Percentiles rank a stretch among this genome's conserved stretches.
These are phyloP conservation scores for Armadillidium nasatum DNA, from an alignment of 1,140 invertebrate species.

Conservation along the genomic window DNA sequence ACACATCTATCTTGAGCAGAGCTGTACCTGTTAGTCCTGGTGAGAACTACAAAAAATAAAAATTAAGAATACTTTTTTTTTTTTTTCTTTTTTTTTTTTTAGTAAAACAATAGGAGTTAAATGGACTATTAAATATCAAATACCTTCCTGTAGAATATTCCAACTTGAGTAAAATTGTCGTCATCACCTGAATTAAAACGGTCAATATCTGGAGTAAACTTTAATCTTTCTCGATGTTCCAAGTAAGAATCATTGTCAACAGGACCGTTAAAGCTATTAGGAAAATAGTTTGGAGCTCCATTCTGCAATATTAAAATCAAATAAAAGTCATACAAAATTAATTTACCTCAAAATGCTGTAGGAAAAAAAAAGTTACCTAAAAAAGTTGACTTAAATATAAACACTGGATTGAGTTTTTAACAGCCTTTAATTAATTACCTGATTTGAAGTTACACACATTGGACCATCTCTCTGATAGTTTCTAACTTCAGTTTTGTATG, in stretches of 20 bases:
- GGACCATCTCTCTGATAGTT: slow-evolving; percentile 89
- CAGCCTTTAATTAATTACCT: slow-evolving; percentile 39
- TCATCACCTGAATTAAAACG: slow-evolving; percentile 76
- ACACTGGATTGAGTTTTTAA: too few species aligned
- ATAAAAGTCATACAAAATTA: too few species aligned
- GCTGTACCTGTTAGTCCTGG: too few species aligned
- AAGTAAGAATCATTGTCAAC: slow-evolving; percentile 46
- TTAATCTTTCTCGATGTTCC: slow-evolving; percentile 47
- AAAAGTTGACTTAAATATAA: too few species aligned
- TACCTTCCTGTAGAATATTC: slow-evolving; percentile 66
- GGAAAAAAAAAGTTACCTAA: too few species aligned
- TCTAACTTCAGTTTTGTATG: slow-evolving; percentile 57
- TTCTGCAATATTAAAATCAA: slow-evolving; percentile 48
- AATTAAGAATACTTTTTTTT: too few species aligned
- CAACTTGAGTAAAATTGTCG: slow-evolving; percentile 84
- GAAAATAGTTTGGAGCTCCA: slow-evolving; percentile 88
- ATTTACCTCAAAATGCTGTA: too few species aligned
- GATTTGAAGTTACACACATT: slow-evolving; percentile 54
- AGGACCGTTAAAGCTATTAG: slow-evolving; percentile 75
- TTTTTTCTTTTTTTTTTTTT: too few species aligned
- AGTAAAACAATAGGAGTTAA: too few species aligned
- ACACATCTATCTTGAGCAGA: too few species aligned
- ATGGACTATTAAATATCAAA: too few species aligned
- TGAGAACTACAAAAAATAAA: too few species aligned
- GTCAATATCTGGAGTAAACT: slow-evolving; percentile 54